A percentile compares a stretch with the other conserved stretches of the same genome.
These are phyloP conservation scores for Maconellicoccus hirsutus DNA, from an alignment of 1,140 invertebrate species.

Conservation along the genomic window DNA sequence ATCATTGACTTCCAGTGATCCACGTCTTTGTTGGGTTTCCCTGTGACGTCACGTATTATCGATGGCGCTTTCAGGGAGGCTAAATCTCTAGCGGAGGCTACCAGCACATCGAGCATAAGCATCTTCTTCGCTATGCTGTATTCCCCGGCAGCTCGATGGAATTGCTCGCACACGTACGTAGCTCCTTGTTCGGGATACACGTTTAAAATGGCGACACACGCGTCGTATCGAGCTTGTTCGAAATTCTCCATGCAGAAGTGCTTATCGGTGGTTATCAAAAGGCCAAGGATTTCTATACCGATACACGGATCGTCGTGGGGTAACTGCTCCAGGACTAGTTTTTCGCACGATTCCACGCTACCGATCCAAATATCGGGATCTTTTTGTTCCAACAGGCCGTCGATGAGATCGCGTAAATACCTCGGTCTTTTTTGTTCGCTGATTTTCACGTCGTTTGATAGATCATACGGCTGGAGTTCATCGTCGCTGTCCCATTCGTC, in stretches of 20 bases:
- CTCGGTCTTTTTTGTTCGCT: slow-evolving; percentile 50
- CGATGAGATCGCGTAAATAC: slow-evolving; percentile 70
- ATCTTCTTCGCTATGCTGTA: slow-evolving; percentile 64
- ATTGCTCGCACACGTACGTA: slow-evolving; percentile 58
- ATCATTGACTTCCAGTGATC: slow-evolving; percentile 27
- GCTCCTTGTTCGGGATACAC: slow-evolving; percentile 56
- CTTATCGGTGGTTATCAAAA: slow-evolving; percentile 59
- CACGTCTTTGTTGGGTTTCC: too few relatives aligned
- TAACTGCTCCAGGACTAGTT: slow-evolving; percentile 55
- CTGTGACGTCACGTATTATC: too few relatives aligned
- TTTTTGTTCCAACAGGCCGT: slow-evolving; percentile 49
- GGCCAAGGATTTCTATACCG: slow-evolving; percentile 57
- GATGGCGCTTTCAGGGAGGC: slow-evolving; percentile 40
- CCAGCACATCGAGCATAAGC: slow-evolving; percentile 64
- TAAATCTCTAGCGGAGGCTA: slow-evolving; percentile 52
- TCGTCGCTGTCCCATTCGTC: slow-evolving; percentile 46
- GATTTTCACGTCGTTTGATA: slow-evolving; percentile 58
- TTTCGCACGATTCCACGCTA: slow-evolving; percentile 49
- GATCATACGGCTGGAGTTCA: slow-evolving; percentile 72
- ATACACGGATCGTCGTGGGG: slow-evolving; percentile 53
- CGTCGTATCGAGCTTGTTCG: slow-evolving; percentile 47
- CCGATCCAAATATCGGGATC: slow-evolving; percentile 56
- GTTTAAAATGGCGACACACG: slow-evolving; percentile 56
- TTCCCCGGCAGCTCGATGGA: slow-evolving; percentile 57
- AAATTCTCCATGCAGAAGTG: slow-evolving; percentile 60